Base-by-base conservation (phyloP, 2,113 vertebrate genomes). In the Forbesichthys papilliferus region DNA sequence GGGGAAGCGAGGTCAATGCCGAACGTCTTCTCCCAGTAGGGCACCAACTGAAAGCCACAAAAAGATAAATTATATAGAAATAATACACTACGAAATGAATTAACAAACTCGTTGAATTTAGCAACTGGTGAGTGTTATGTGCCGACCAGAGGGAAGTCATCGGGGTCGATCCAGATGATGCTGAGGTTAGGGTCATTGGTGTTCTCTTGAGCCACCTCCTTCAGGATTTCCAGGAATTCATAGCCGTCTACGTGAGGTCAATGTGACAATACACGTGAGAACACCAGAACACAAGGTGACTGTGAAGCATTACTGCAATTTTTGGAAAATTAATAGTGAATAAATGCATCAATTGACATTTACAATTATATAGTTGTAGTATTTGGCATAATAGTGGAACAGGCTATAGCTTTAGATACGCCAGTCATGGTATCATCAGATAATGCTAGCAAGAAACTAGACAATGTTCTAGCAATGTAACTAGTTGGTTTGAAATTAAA, bases 11-110 rank as follows among this genome's bases (percentile, higher is more conserved):
- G 89, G 85, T 96, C 95, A 7, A 98, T 96, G 27, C 80, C 84
- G 49, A 98, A 98, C 0, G 94, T 98, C 86, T 92, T 96, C 89
- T 98, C 95, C 96, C 96, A 98, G 86, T 98, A 98, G 0, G 95
- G 95, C 66, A 96, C 94, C 85, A 98, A 87, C 95, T 96, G 86
- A 13, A 82, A 61, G 56, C 9, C 14, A 13, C n/a, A 72, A 6
- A 66, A 52, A n/a, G 7, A 9, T 64, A 18, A 69, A 60, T 3
- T 0, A 11, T 9, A 8, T 36, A 8, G 1, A 60, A 60, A 11
- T n/a, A 4, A 9, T 14, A 56, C 54, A 56, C 36, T 42, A 8
- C 2, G 27, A 27, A 27, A 27, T 20, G 0, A 56, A 56, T 9
- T 57, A 57, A 33, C 11, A 3, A 27, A 57, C 16, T 10, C 10